Percentiles rank a stretch among this genome's conserved stretches.
Conservation (phyloP, 2,797 vertebrate genomes). For the Rachycentron canadum region DNA sequence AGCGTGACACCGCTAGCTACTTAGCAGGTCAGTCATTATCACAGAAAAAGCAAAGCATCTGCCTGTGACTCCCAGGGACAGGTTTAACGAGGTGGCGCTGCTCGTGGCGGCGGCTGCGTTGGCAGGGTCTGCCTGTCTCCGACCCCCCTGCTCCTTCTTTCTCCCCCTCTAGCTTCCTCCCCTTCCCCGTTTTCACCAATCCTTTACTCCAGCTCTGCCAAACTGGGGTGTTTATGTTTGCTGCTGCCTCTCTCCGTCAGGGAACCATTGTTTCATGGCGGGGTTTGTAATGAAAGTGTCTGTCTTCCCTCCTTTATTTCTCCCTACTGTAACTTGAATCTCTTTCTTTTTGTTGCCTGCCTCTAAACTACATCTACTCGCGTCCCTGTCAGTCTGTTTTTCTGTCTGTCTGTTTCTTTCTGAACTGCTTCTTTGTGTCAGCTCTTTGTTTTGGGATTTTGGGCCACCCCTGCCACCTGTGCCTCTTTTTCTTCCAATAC, state of each 20-base stretch:
- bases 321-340: conserved; percentile 50
- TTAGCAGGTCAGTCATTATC: conserved; percentile 75
- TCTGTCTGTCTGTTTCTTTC: conserved; percentile 31
- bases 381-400: conserved; percentile 39
- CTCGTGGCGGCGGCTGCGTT: conserved; percentile 63
- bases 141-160: conserved; percentile 14
- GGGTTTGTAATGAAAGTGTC: conserved; percentile 63
- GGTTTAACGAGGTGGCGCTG: conserved; percentile 76
- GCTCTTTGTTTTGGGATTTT: conserved; percentile 51
- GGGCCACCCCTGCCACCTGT: conserved; percentile 37
- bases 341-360: conserved; percentile 46
- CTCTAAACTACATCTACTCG: conserved; percentile 18
- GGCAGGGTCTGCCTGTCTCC: conserved; percentile 60
- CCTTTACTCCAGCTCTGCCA: conserved; percentile 49
- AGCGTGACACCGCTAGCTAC: conserved; percentile 70
- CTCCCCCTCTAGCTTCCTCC: background rate
- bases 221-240: conserved; percentile 61
- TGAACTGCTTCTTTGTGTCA: conserved; percentile 34
- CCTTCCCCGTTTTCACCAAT: conserved; percentile 11
- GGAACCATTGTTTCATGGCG: conserved; percentile 68
- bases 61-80: conserved; percentile 70
- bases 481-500: conserved; percentile 22
- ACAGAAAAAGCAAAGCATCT: conserved; percentile 75
- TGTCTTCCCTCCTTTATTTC: conserved; percentile 42
- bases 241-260: conserved; percentile 61